phyloP scores from a whole-genome alignment of 2,888 invertebrate species.

The Tipula helvola region DNA sequence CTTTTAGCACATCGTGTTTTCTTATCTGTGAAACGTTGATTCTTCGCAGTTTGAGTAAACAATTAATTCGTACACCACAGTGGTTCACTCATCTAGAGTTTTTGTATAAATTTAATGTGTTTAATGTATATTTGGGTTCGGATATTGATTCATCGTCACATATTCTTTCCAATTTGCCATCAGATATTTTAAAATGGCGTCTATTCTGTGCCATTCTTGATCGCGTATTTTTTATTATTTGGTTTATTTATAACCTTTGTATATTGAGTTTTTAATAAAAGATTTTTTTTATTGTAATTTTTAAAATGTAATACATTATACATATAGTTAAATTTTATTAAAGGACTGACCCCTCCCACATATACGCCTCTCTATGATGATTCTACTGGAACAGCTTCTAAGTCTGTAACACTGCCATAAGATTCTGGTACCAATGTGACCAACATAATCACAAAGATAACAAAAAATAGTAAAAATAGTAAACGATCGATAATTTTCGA shows the following conservation, averaged over 20 bases:
- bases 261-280: background rate
- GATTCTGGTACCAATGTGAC: slow-evolving; percentile 14
- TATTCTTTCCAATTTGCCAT: background rate
- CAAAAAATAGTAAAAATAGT: slow-evolving; percentile 13
- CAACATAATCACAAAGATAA: slow-evolving; percentile 14
- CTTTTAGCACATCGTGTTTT: background rate
- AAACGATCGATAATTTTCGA: slow-evolving; percentile 15
- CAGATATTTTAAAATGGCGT: background rate
- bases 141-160: background rate
- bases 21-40: background rate
- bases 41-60: background rate
- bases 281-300: background rate
- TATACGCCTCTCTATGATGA: background rate
- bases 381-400: background rate
- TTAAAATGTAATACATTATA: background rate
- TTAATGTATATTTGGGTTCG: background rate
- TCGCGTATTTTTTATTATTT: background rate
- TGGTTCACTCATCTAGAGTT: background rate
- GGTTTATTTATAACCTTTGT: background rate
- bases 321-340: background rate
- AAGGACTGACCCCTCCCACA: background rate
- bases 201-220: background rate
- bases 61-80: background rate
- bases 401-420: background rate
- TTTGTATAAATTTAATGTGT: background rate